Evolutionary conservation across 2,113 vertebrate species (phyloP), one percentile per base, ranked within the genome.

Genomic region (Plestiodon gilberti): DNA sequence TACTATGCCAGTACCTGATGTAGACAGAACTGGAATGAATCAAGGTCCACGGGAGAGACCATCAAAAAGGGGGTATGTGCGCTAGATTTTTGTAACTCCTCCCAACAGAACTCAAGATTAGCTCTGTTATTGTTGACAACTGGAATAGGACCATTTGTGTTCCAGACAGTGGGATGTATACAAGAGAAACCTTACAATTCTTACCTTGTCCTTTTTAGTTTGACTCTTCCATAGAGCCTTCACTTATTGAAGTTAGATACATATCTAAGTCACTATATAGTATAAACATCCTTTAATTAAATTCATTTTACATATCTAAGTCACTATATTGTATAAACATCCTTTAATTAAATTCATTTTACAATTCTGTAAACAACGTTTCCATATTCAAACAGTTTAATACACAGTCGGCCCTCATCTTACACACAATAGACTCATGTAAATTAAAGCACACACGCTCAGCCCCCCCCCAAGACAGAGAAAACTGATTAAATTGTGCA

Each of bases 271-370:
- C 10, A 4, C 3, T n/a, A n/a, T 74, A 64, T 18, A 25, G 48
- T 84, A 15, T 64, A 84, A 64, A 22, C 30, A 61, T 11, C 13
- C 40, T 83, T 71, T 43, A 61, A 79, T 71, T 83, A 61, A 59
- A 59, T 28, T 17, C 89, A 52, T 69, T 17, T 89, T 90, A 69
- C 17, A 70, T 0, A 25, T 74, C 43, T 62, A 75, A 83, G 4
- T 22, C 10, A 4, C 4, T 43, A n/a, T 74, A 55, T 55, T 13
- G 6, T 81, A 43, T 35, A 85, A 76, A 94, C 93, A 65, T 0
- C 0, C 25, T 94, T 95, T 91, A 28, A 89, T 92, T 94, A 48
- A 0, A 85, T 13, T 17, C 89, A 52, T 69, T 17, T 89, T 90
- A 69, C 17, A 70, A 23, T 89, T 62, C 43, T 43, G 9, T 85